phyloP scores from a whole-genome alignment of 2,888 invertebrate genomes.

The Tortrix viridana region DNA sequence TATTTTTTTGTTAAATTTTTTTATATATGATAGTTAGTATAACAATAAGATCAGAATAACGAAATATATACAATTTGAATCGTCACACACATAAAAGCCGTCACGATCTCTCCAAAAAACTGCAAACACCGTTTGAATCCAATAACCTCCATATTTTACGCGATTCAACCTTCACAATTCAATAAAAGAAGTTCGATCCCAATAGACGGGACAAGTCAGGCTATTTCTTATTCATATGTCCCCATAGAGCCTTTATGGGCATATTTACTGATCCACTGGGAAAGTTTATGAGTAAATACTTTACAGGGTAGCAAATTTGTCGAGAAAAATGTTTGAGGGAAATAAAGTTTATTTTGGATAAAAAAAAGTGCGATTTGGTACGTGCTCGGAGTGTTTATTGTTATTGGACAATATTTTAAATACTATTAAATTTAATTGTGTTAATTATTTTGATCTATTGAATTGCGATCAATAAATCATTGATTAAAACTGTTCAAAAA shows the following conservation, averaged over 20 bases:
- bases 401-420: too few species aligned
- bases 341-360: too few species aligned
- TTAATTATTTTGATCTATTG: too few species aligned
- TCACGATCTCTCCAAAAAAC: constrained; percentile 16
- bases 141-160: constrained; percentile 32
- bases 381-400: too few species aligned
- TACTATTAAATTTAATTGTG: too few species aligned
- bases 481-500: too few species aligned
- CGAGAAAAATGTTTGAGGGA: too few species aligned
- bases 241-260: constrained; percentile 13
- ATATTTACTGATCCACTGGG: constrained; percentile 21
- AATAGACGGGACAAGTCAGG: constrained; percentile 55
- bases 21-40: neutral
- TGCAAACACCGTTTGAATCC: constrained; percentile 34
- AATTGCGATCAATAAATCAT: too few species aligned
- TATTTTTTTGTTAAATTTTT: too few species aligned
- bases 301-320: neutral
- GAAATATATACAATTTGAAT: too few species aligned
- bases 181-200: constrained; percentile 56
- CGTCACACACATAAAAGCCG: neutral
- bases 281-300: constrained; percentile 24
- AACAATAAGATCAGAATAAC: neutral
- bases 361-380: too few species aligned
- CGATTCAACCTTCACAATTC: constrained; percentile 39
- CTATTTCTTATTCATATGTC: constrained; percentile 48